phyloP scores from a whole-genome alignment of 92 coral and sea anemone genomes.

The Phenganax stokvisi region DNA sequence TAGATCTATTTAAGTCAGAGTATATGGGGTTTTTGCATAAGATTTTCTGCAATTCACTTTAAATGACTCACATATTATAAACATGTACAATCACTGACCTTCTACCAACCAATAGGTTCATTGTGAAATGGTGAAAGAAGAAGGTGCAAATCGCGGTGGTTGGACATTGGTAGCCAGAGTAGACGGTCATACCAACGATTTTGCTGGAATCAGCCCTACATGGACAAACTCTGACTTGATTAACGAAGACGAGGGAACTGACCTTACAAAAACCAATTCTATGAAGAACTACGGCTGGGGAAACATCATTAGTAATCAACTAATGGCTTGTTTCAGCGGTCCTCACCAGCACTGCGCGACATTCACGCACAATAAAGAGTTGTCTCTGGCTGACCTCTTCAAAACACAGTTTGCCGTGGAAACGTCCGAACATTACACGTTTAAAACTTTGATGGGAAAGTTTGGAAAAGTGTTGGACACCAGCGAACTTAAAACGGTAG shows the following conservation, averaged over 20 bases:
- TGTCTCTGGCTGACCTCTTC: conserved; percentile 68
- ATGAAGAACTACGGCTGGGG: conserved; percentile 99
- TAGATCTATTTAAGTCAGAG: too few relatives aligned
- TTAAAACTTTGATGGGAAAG: conserved; percentile 67
- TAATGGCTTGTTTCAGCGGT: conserved; percentile 88
- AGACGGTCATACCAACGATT: conserved; percentile 78
- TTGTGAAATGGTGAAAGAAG: conserved; percentile 69
- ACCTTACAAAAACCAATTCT: conserved; percentile 68
- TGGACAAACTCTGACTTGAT: conserved; percentile 87
- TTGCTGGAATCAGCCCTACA: conserved; percentile 84
- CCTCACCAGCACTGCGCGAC: conserved; percentile 91
- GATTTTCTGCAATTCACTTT: too few relatives aligned
- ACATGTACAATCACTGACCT: neutral
- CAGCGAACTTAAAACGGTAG: conserved; percentile 83
- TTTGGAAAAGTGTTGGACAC: conserved; percentile 89
- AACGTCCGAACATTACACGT: conserved; percentile 73
- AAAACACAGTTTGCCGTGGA: conserved; percentile 84
- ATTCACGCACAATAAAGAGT: conserved; percentile 69
- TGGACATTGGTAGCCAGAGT: conserved; percentile 97
- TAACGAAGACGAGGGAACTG: conserved; percentile 75
- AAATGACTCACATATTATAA: too few relatives aligned
- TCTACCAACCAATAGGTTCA: conserved; percentile 50
- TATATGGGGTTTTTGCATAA: too few relatives aligned
- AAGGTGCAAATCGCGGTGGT: conserved; percentile 61
- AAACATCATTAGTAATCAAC: conserved; percentile 53